A percentile compares a stretch with the other conserved stretches of the same genome.
phyloP scores from a whole-genome alignment of 1,140 invertebrate genomes.

The Arctopsyche grandis region DNA sequence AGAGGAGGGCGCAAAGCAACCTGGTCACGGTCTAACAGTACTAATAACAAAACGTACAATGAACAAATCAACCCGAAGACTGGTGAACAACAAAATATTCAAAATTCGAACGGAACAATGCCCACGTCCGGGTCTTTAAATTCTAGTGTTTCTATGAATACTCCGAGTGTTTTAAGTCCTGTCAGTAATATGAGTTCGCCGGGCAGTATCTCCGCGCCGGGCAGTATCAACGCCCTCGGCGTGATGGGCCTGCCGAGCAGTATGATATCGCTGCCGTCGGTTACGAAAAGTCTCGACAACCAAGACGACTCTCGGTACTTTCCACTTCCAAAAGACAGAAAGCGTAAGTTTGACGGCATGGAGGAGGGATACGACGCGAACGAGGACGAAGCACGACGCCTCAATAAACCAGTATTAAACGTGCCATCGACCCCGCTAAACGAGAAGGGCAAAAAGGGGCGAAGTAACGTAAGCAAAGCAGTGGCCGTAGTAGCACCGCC shows the following conservation, averaged over 20 bases:
- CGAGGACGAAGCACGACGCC: conserved; percentile 68
- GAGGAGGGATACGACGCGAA: conserved; percentile 72
- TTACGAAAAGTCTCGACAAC: conserved; percentile 60
- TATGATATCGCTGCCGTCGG: conserved; percentile 60
- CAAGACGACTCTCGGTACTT: conserved; percentile 78
- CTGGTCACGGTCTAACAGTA: conserved; percentile 69
- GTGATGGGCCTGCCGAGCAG: conserved; percentile 58
- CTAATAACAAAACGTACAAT: conserved; percentile 60
- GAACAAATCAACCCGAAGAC: conserved; percentile 46
- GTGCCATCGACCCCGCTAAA: conserved; percentile 67
- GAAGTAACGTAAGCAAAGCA: conserved; percentile 57
- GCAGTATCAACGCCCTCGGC: conserved; percentile 57
- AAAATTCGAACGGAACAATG: conserved; percentile 62
- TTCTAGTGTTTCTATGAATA: conserved; percentile 37
- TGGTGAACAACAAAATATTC: conserved; percentile 56
- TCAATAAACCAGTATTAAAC: conserved; percentile 65
- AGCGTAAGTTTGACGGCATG: conserved; percentile 74
- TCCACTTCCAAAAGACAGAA: conserved; percentile 77
- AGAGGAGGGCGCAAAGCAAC: conserved; percentile 73
- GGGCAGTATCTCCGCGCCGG: conserved; percentile 55
- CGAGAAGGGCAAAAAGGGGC: conserved; percentile 59
- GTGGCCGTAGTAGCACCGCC: conserved; percentile 59
- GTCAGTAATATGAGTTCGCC: conserved; percentile 56
- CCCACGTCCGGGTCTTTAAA: conserved; percentile 43
- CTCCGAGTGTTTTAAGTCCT: conserved; percentile 7